A percentile compares a stretch with the other conserved stretches of the same genome.
Conservation (phyloP, 2,888 invertebrate species). For the Tanytarsus gracilentus region DNA sequence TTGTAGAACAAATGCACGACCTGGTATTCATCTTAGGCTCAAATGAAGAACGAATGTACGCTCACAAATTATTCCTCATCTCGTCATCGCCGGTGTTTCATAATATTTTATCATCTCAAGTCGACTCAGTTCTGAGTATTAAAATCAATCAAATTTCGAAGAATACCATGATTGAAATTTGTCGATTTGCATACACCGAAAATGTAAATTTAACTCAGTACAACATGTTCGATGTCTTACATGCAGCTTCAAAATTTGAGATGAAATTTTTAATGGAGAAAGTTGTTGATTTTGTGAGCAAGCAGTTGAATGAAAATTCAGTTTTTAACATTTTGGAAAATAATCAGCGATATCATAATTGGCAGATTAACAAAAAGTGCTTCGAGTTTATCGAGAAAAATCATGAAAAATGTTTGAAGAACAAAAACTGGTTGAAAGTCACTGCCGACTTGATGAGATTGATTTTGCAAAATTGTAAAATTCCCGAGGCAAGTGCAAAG, state of each 20-base stretch:
- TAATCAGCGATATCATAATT: not conserved
- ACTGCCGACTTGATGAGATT: not conserved
- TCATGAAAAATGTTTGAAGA: not conserved
- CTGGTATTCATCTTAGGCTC: not conserved
- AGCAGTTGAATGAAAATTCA: not conserved
- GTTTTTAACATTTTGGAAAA: constrained; percentile 1
- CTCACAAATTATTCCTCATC: constrained; percentile 2
- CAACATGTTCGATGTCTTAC: not conserved
- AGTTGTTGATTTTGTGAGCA: not conserved
- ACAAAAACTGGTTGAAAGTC: not conserved
- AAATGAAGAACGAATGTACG: not conserved
- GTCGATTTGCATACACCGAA: constrained; percentile 13
- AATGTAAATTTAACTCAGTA: not conserved
- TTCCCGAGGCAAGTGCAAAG: not conserved
- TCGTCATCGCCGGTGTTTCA: constrained; percentile 9
- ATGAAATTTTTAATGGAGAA: constrained; percentile 18
- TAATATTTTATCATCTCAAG: not conserved
- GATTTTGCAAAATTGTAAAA: constrained; percentile 10
- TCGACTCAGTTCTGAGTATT: not conserved
- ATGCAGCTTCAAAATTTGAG: constrained; percentile 11
- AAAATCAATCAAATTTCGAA: not conserved
- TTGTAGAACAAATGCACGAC: constrained; percentile 1
- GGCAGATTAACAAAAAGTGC: constrained; percentile 6
- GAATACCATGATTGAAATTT: constrained; percentile 5
- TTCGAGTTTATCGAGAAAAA: constrained; percentile 17